Evolutionary conservation across 2,888 invertebrate genomes (phyloP), one percentile per base, ranked within the genome.

Genomic region (Megamerina dolium): DNA sequence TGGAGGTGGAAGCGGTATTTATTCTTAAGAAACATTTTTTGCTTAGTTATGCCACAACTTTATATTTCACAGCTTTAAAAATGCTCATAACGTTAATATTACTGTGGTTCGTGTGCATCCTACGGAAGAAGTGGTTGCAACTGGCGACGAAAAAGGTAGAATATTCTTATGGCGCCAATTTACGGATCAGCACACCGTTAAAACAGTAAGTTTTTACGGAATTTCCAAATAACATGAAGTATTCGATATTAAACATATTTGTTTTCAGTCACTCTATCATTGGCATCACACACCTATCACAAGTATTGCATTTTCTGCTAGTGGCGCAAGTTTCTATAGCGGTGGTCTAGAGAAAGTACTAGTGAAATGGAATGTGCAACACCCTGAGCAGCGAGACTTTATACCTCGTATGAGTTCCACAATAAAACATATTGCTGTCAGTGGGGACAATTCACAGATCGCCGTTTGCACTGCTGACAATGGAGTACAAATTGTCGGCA

Each of bases 301-400:
- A 33, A 79, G 82, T 59, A 61, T 89, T 13, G 71, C 74, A 2
- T 88, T 87, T 60, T 81, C 86, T 10, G 56, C 62, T 2, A 55
- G 68, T 66, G 87, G 87, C 16, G 77, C 78, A 9, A 75, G 79
- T 51, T 77, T 89, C 62, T 82, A 81, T 56, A 85, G 85, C 55
- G 86, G 87, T 8, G 89, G 85, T n/a, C 75, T 76, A 35, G 90
- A 90, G 66, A 77, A 80, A 58, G 86, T 86, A 1, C 66, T 90
- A 38, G 87, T 89, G 0, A 83, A 82, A 63, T 90, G 89, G 90
- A 73, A 75, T 39, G 49, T 80, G 17, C 68, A 74, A 27, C 73
- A 76, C 54, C 66, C 74, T 0, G 62, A 74, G 5, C n/a, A 55
- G 0, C 60, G 70, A 0, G 68, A 75, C 19, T 85, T 79, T 64